A percentile compares a stretch with the other conserved stretches of the same genome.
Conservation (phyloP, 1,140 invertebrate genomes). For the Procambarus virginalis region DNA sequence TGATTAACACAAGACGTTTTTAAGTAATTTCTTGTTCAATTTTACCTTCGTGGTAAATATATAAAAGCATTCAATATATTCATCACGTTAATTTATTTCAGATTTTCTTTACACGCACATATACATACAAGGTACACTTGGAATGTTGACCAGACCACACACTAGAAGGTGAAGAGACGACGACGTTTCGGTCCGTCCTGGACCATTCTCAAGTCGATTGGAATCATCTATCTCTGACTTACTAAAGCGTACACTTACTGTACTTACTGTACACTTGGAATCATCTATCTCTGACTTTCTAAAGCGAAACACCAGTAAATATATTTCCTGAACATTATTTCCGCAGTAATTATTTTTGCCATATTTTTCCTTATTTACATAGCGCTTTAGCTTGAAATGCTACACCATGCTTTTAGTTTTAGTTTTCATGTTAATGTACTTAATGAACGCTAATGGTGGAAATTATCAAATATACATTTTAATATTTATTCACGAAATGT, state of each 20-base stretch:
- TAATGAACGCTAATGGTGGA: neutral
- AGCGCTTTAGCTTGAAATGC: neutral
- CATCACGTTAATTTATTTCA: too few species aligned
- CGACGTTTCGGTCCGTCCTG: too few species aligned
- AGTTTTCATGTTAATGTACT: neutral
- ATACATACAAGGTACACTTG: too few species aligned
- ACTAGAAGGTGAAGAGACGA: too few species aligned
- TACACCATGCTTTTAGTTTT: slow-evolving; percentile 10
- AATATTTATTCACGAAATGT: neutral
- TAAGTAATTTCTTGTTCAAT: too few species aligned
- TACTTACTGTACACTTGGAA: neutral
- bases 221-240: neutral
- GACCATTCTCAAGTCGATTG: too few species aligned
- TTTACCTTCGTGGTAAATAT: too few species aligned
- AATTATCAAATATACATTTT: neutral
- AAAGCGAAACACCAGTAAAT: neutral
- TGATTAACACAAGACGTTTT: too few species aligned
- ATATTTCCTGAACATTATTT: neutral
- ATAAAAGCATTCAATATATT: too few species aligned
- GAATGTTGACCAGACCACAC: too few species aligned
- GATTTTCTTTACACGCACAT: too few species aligned
- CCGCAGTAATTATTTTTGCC: neutral
- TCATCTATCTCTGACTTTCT: neutral
- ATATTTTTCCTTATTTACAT: slow-evolving; percentile 12
- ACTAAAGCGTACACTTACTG: neutral